Evolutionary conservation across 1,140 invertebrate genomes (phyloP).

Genomic region (Stegodyphus dumicola): DNA sequence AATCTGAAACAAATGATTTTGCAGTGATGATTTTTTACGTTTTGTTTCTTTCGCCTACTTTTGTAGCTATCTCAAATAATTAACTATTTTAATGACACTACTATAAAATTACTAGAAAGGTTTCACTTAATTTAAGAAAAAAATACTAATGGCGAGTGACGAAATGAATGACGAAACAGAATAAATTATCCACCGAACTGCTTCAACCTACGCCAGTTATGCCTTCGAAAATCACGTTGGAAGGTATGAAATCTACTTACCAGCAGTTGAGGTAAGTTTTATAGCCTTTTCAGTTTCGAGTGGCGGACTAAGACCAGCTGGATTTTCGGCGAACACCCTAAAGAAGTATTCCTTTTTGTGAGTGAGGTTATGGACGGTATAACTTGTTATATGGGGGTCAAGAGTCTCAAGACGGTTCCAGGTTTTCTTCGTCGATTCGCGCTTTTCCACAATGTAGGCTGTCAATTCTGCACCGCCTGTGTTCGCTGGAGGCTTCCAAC

Average conservation of each 20-base stretch:
- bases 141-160: neutral
- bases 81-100: too few species aligned
- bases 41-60: too few species aligned
- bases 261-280: slow-evolving; percentile 91
- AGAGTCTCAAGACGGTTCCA: slow-evolving; percentile 93
- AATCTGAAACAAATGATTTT: too few species aligned
- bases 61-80: too few species aligned
- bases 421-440: slow-evolving; percentile 76
- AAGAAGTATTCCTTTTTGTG: slow-evolving; percentile 91
- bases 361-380: slow-evolving; percentile 87
- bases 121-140: neutral
- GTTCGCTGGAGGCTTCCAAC: slow-evolving; percentile 85
- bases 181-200: neutral
- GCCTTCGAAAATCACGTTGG: neutral
- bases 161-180: neutral
- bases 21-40: too few species aligned
- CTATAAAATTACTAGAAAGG: too few species aligned
- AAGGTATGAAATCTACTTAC: slow-evolving; percentile 73
- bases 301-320: slow-evolving; percentile 83
- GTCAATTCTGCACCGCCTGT: slow-evolving; percentile 89
- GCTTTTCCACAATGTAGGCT: slow-evolving; percentile 92
- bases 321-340: slow-evolving; percentile 91
- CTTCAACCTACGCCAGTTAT: neutral
- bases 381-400: slow-evolving; percentile 79
- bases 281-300: slow-evolving; percentile 80